phyloP scores from a whole-genome alignment of 2,113 vertebrate species.

The Suricata suricatta region DNA sequence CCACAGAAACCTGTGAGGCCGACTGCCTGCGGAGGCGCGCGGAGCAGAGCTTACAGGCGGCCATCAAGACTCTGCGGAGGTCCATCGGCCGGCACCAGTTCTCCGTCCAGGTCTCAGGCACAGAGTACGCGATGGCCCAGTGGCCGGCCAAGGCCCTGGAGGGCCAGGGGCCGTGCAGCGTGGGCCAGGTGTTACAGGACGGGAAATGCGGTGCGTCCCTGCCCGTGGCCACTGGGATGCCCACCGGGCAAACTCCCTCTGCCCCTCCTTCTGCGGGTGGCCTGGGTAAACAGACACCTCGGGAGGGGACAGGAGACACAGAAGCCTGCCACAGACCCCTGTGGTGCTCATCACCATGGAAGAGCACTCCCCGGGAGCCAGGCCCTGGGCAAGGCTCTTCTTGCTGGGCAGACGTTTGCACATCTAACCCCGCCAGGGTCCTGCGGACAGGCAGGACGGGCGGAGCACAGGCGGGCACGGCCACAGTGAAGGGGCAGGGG shows the following conservation, averaged over 20 bases:
- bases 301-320: accelerated
- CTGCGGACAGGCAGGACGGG: not conserved
- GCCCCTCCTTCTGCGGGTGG: not conserved
- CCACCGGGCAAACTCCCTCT: not conserved
- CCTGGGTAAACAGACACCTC: accelerated
- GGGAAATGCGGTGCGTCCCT: slow-evolving; percentile 92
- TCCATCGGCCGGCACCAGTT: slow-evolving; percentile 97
- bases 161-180: slow-evolving; percentile 88
- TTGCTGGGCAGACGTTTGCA: accelerated
- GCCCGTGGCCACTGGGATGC: accelerated
- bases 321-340: accelerated
- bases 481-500: accelerated
- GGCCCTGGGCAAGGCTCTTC: not conserved
- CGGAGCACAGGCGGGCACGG: not conserved
- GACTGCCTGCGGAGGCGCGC: slow-evolving; percentile 92
- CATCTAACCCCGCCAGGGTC: accelerated
- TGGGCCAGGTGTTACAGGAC: slow-evolving; percentile 91
- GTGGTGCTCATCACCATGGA: accelerated
- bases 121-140: slow-evolving; percentile 95
- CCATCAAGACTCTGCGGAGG: slow-evolving; percentile 94
- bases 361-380: not conserved
- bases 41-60: slow-evolving; percentile 93
- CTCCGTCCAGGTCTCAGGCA: slow-evolving; percentile 95
- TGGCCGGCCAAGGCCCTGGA: slow-evolving; percentile 88
- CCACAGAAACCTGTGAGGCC: slow-evolving; percentile 90